Evolutionary conservation across 2,888 invertebrate species (phyloP), one percentile per base, ranked within the genome.

Genomic region (Nysson spinosus): DNA sequence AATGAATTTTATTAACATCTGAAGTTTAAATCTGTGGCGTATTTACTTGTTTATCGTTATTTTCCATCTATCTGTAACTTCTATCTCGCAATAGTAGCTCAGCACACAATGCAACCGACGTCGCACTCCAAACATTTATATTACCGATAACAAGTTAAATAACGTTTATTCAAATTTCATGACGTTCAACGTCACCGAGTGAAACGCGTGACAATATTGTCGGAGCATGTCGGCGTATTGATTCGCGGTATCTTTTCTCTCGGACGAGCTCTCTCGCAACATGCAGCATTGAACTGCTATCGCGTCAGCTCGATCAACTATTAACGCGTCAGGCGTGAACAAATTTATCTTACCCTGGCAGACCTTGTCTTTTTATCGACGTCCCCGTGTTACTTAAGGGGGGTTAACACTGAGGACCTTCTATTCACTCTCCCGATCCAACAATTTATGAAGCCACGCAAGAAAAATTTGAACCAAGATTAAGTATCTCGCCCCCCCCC

Each of bases 261-360:
- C 30, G 35, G 28, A 26, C 35, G 30, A 35, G 17, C 44, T 70
- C 68, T 72, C 64, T 55, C 47, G 44, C 43, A 44, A 60, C 46
- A 54, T 50, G 64, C 56, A 65, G 58, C 64, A 54, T 47, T 55
- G 72, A 37, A 51, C 67, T 51, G 17, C 30, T 50, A 60, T 40
- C 56, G 40, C 61, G 62, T 65, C 69, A 60, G 46, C 54, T 40
- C 26, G 51, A 58, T 32, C 51, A 22, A 61, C 52, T 61, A 68
- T 66, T 58, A 66, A 66, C 64, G 60, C 69, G 50, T 51, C 43
- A 19, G 35, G 56, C 56, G 63, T 52, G 71, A 74, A 74, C 63
- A 56, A 74, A 74, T 74, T 74, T 74, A 74, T 74, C 74, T 73
- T 69, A 63, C 47, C 35, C 44, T 52, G 17, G 57, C 73, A 73